These are phyloP conservation scores for Drosophila chauvacae DNA, from an alignment of 1,140 invertebrate genomes.

Conservation along the genomic window DNA sequence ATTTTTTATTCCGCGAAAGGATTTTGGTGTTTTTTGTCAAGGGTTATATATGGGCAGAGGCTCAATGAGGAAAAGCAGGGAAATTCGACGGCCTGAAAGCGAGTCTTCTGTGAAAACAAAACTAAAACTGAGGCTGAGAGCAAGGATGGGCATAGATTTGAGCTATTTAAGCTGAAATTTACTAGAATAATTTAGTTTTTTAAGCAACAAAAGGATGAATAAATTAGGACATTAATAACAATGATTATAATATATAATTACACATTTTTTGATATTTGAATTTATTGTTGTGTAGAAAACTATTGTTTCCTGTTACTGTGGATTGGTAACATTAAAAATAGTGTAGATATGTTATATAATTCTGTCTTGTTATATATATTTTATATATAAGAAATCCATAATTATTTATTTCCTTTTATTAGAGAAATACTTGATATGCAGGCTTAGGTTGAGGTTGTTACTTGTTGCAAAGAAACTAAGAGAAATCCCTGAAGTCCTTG, in stretches of 20 bases:
- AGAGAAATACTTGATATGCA: not conserved
- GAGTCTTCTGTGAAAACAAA: not conserved
- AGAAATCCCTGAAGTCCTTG: no score
- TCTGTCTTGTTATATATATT: no score
- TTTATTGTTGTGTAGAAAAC: no score
- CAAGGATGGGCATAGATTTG: no score
- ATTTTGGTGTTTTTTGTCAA: constrained; percentile 18
- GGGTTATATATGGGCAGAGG: constrained; percentile 1
- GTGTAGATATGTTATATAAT: no score
- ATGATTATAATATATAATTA: no score
- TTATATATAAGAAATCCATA: no score
- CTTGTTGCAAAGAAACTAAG: not conserved
- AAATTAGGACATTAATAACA: not conserved
- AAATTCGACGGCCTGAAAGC: not conserved
- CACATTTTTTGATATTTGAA: no score
- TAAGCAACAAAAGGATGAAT: not conserved
- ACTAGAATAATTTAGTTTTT: not conserved
- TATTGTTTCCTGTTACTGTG: no score
- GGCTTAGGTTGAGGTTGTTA: not conserved
- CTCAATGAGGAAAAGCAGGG: constrained; percentile 11
- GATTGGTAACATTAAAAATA: no score
- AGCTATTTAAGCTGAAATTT: not conserved
- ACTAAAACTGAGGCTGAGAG: not conserved
- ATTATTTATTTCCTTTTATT: not conserved
- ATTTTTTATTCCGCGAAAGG: constrained; percentile 23